Percentiles rank a stretch among this genome's conserved stretches.
Evolutionary conservation across 2,888 invertebrate genomes (phyloP).

Genomic region (Bugula neritina): DNA sequence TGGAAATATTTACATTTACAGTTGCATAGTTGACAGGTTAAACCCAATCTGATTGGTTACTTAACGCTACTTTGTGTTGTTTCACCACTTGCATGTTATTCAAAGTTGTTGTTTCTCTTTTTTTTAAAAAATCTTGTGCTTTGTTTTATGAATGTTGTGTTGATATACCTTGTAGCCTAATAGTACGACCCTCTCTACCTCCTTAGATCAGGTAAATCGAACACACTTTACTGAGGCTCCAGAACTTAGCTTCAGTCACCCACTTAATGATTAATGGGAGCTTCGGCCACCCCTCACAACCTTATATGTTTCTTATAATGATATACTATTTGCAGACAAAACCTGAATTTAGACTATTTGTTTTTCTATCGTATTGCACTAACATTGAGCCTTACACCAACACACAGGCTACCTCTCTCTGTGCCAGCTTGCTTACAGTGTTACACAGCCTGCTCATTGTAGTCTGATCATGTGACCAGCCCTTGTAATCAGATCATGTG

Average conservation of each 20-base stretch:
- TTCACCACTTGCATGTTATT: too few relatives aligned
- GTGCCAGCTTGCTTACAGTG: background rate
- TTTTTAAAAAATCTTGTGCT: background rate
- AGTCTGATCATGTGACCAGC: too few relatives aligned
- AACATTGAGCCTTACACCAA: background rate
- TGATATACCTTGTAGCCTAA: constrained; percentile 23
- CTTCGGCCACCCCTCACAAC: background rate
- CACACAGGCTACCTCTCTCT: background rate
- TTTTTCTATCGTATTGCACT: constrained; percentile 12
- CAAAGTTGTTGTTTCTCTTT: too few relatives aligned
- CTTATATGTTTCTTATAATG: background rate
- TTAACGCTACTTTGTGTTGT: too few relatives aligned
- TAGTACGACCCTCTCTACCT: background rate
- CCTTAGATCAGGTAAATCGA: constrained; percentile 4
- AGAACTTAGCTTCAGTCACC: background rate
- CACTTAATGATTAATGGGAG: background rate
- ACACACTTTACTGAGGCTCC: background rate
- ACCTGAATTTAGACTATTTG: background rate
- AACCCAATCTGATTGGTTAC: too few relatives aligned
- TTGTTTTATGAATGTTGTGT: background rate
- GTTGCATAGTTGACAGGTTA: too few relatives aligned
- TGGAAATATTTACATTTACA: too few relatives aligned
- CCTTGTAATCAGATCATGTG: too few relatives aligned
- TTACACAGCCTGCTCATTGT: background rate
- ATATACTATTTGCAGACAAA: too few relatives aligned